Base-by-base conservation (phyloP, 2,888 invertebrate species). In the Blastobasis adustella region DNA sequence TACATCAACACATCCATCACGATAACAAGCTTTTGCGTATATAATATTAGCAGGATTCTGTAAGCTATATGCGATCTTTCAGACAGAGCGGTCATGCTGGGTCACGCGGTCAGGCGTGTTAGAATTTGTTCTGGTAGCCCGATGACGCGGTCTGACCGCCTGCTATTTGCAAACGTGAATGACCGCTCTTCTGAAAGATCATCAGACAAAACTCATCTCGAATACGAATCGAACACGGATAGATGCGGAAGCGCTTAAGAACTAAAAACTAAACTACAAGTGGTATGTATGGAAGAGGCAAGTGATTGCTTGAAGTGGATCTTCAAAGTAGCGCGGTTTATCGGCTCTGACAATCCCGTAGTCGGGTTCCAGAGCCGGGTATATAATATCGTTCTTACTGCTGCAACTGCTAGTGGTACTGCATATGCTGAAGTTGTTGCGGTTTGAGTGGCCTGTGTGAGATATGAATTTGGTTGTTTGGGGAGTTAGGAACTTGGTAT, bases 331-430 rank as follows among this genome's bases (percentile, higher is more conserved):
- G 37, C 77, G 71, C 0, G 82, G 86, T 47, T 76, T 81, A 53
- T 83, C 75, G 0, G 69, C 67, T 52, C 79, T 71, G 0, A 61
- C 59, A 10, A 89, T 82, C 4, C 89, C 89, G 51, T 84, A 89
- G 58, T 87, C 82, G 0, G 85, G 86, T 53, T 89, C 84, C 4
- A 84, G 52, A 0, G 82, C 69, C 1, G 89, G 89, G 49, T 81
- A 50, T 6, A 67, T 48, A 23, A 23, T 23, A 23, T 23, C 23
- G 23, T 23, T 23, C 10, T 8, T 10, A n/a, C 5, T 9, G 42
- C 42, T 42, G 10, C 60, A 51, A 42, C 50, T 58, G 45, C 42
- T 48, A 49, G 58, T 62, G 23, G 51, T 59, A 37, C 66, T 59
- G 52, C 67, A 67, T 7, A 66, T 23, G 45, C 67, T 76, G 41